Conservation (phyloP, 2,797 vertebrate genomes). For the Hemitrygon akajei region DNA sequence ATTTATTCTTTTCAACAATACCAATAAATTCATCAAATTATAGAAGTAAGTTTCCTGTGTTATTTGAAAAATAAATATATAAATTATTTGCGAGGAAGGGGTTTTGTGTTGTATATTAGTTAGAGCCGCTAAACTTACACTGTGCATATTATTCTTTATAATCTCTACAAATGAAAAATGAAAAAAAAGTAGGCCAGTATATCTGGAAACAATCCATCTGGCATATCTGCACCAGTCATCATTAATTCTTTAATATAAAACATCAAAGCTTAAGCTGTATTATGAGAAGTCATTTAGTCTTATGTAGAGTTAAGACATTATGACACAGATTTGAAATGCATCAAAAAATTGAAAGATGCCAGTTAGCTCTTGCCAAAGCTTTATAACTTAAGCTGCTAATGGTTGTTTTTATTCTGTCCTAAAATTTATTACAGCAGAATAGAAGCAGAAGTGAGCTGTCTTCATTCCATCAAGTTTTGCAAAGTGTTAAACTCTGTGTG, state of each 20-base stretch:
- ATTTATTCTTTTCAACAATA: conserved; percentile 2
- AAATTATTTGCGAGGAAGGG: not conserved
- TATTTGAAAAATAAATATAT: not conserved
- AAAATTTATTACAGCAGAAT: conserved; percentile 63
- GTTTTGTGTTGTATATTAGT: not conserved
- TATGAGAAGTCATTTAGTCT: conserved; percentile 78
- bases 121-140: not conserved
- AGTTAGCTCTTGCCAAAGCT: conserved; percentile 72
- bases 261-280: conserved; percentile 73
- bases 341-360: conserved; percentile 78
- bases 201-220: conserved; percentile 68
- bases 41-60: not conserved
- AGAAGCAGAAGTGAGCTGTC: not conserved
- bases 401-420: conserved; percentile 73
- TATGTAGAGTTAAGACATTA: conserved; percentile 75
- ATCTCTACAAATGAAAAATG: conserved; percentile 45
- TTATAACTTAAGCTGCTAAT: conserved; percentile 65
- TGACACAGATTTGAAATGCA: conserved; percentile 76
- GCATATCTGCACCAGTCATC: conserved; percentile 69
- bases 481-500: not conserved
- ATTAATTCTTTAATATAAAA: conserved; percentile 83
- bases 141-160: conserved; percentile 14
- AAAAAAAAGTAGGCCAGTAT: conserved; percentile 68
- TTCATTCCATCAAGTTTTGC: not conserved
- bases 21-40: not conserved